A percentile compares a stretch with the other conserved stretches of the same genome.
Evolutionary conservation across 2,797 vertebrate species (phyloP).

Genomic region (Euthynnus affinis): DNA sequence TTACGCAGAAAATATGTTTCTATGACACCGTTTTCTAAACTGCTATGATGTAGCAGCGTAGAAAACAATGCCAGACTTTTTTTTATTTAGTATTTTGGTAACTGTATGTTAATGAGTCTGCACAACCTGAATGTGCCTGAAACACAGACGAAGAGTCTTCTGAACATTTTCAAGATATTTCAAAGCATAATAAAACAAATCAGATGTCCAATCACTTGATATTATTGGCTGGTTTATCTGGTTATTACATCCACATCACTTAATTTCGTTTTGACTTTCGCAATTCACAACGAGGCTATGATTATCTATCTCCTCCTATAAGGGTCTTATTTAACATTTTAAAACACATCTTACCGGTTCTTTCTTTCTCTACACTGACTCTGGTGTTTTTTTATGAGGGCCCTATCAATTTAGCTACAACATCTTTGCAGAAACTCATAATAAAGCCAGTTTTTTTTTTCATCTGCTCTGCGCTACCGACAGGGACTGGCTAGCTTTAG

Average conservation of each 20-base stretch:
- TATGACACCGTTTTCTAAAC: not conserved
- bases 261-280: constrained; percentile 23
- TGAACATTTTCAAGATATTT: not conserved
- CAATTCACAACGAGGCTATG: not conserved
- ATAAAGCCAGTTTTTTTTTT: not conserved
- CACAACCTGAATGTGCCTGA: not conserved
- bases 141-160: not conserved
- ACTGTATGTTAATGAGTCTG: constrained; percentile 14
- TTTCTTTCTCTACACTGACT: not conserved
- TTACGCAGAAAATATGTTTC: constrained; percentile 7
- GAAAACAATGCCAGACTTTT: not conserved
- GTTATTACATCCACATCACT: not conserved
- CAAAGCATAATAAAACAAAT: not conserved
- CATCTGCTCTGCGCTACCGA: constrained; percentile 41
- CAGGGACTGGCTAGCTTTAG: constrained; percentile 45
- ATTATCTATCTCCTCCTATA: not conserved
- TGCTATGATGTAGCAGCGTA: not conserved
- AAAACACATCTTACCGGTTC: accelerated
- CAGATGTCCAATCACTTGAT: not conserved
- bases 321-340: accelerated
- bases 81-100: not conserved
- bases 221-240: not conserved
- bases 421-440: not conserved
- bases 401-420: not conserved
- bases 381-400: accelerated